Evolutionary conservation across 2,797 vertebrate species (phyloP).

Genomic region (Valencia hispanica): DNA sequence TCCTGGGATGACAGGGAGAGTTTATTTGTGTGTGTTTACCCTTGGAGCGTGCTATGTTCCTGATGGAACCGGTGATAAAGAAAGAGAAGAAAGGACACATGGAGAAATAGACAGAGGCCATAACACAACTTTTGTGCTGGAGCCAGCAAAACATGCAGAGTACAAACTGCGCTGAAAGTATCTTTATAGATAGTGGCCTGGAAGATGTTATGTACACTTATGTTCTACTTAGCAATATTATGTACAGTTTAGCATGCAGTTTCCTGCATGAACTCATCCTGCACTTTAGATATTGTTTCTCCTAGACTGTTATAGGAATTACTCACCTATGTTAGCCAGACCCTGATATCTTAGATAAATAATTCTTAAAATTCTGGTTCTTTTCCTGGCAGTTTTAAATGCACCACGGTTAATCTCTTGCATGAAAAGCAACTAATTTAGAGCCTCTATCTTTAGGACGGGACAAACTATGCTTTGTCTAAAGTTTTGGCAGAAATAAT

Average conservation of each 20-base stretch:
- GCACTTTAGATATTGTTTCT: neutral
- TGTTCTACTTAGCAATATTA: too few species aligned
- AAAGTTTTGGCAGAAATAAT: neutral
- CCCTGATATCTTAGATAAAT: neutral
- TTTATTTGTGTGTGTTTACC: constrained; percentile 78
- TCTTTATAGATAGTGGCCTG: neutral
- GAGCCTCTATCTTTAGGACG: neutral
- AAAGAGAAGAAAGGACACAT: neutral
- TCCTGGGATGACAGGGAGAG: constrained; percentile 50
- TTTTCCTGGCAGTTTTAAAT: constrained; percentile 2
- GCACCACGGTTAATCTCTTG: neutral
- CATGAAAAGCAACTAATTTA: neutral
- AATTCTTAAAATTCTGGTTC: neutral
- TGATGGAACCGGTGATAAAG: constrained; percentile 66
- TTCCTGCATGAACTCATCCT: neutral
- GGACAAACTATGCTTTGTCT: neutral
- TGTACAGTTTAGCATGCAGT: neutral
- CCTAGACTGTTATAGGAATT: neutral
- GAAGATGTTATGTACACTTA: neutral
- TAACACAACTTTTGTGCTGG: constrained; percentile 13
- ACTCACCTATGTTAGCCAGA: neutral
- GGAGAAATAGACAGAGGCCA: constrained; percentile 8
- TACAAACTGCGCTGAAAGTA: neutral
- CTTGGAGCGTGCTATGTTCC: constrained; percentile 71
- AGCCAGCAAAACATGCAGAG: constrained; percentile 24